Evolutionary conservation across 2,888 invertebrate genomes (phyloP).

Genomic region (Blastobasis lacticolella): DNA sequence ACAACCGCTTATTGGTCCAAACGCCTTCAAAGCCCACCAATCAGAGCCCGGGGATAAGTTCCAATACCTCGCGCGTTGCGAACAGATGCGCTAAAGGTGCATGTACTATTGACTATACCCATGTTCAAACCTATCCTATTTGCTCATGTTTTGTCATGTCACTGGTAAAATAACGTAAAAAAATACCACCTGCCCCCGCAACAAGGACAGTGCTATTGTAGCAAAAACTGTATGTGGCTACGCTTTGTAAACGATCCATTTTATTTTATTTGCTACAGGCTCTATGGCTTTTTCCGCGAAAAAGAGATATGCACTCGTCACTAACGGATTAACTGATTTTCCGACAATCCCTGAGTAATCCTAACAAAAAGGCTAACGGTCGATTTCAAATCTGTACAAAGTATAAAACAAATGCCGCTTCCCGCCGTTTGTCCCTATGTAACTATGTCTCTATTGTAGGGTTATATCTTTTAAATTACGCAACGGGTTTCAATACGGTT

Average conservation of each 20-base stretch:
- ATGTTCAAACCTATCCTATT: slow-evolving; percentile 16
- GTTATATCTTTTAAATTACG: no score
- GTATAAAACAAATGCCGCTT: no score
- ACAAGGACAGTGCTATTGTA: background rate
- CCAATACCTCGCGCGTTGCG: slow-evolving; percentile 26
- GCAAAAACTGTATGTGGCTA: background rate
- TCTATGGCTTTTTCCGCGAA: background rate
- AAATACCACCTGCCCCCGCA: slow-evolving; percentile 35
- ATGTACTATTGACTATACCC: slow-evolving; percentile 24
- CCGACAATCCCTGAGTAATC: no score
- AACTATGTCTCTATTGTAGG: no score
- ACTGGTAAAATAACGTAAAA: slow-evolving; percentile 24
- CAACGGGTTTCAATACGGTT: no score
- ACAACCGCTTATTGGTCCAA: slow-evolving; percentile 42
- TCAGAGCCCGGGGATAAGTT: slow-evolving; percentile 41
- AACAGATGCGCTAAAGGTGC: slow-evolving; percentile 56
- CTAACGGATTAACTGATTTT: no score
- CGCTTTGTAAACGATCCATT: background rate
- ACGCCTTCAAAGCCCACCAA: slow-evolving; percentile 33
- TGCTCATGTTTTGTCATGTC: slow-evolving; percentile 30
- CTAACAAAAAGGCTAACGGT: no score
- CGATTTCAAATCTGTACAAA: no score
- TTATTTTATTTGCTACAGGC: background rate
- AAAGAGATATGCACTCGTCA: no score
- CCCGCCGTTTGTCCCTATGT: no score